Evolutionary conservation across 2,888 invertebrate genomes (phyloP), one percentile per base, ranked within the genome.

Genomic region (Euplagia quadripunctaria): DNA sequence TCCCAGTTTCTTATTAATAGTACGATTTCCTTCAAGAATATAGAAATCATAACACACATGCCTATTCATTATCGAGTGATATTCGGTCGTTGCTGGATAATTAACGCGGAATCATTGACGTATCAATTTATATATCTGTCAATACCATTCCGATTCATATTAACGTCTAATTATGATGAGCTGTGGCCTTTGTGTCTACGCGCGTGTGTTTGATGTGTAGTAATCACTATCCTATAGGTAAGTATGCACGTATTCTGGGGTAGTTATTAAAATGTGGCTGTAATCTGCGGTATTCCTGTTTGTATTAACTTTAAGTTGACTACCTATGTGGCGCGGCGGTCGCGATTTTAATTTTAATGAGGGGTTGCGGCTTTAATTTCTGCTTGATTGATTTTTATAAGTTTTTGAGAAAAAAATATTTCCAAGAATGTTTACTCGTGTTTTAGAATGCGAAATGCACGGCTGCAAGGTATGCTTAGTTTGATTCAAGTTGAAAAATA

Each of bases 111-210:
- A 79, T 76, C 70, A 79, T 79, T 58, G 64, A 73, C 64, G 64
- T 72, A 77, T 74, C 75, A 68, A 80, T 78, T 74, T 78, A 72
- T 80, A 70, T 76, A 74, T 78, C 70, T 74, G 72, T 70, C 74
- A 76, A 80, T 76, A 73, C 70, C 67, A 61, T 68, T 52, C 63
- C 49, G 49, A n/a, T 68, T 6, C 20, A n/a, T 73, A 70, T 69
- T 68, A 43, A 51, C 43, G 69, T 80, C 69, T 84, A 74, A 80
- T 82, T 80, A 82, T 72, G 52, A 20, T 71, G 63, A 74, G 52
- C 71, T 70, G 68, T 49, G 71, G 72, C 16, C 63, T 52, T 64
- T 64, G 66, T 70, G 61, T 61, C 31, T 4, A 9, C 31, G 51
- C 14, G 51, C 20, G 65, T 64, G 64, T 65, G 51, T 66, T 51